phyloP scores from a whole-genome alignment of 2,888 invertebrate species.

The Nomada fucata region DNA sequence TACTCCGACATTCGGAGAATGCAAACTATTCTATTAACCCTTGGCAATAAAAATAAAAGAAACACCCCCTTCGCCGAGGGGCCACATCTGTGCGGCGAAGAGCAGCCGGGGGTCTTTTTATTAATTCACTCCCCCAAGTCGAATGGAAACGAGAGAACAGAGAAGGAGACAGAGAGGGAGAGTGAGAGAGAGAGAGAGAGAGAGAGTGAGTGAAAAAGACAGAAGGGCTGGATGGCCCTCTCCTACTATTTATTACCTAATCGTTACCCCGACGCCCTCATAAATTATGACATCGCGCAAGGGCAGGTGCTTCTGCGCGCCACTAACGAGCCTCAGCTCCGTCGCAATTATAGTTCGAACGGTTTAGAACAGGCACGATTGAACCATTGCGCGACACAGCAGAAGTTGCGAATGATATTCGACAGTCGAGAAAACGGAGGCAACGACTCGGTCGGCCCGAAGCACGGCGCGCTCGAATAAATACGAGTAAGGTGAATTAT shows the following conservation, averaged over 20 bases:
- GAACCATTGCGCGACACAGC: background rate
- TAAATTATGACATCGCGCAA: conserved; percentile 63
- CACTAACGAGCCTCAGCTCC: conserved; percentile 24
- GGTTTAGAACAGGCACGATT: background rate
- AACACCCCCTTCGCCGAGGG: conserved; percentile 74
- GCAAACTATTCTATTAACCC: conserved; percentile 79
- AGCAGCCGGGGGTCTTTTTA: conserved; percentile 79
- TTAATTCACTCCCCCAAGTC: conserved; percentile 82
- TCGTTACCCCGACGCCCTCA: conserved; percentile 69
- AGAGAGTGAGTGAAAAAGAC: conserved; percentile 21
- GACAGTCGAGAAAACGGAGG: no score
- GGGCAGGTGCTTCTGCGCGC: conserved; percentile 63
- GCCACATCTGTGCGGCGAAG: conserved; percentile 76
- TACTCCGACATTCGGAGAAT: conserved; percentile 64
- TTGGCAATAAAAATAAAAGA: conserved; percentile 81
- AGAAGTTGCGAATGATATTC: no score
- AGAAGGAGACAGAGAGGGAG: conserved; percentile 53
- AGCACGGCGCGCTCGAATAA: no score
- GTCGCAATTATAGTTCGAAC: background rate
- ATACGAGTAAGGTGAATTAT: no score
- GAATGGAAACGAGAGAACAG: conserved; percentile 66
- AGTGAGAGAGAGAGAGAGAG: conserved; percentile 25
- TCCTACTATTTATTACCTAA: conserved; percentile 81
- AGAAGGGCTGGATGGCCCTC: conserved; percentile 70
- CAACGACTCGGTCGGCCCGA: no score